phyloP scores from a whole-genome alignment of 2,113 vertebrate species.

The Felis chaus region DNA sequence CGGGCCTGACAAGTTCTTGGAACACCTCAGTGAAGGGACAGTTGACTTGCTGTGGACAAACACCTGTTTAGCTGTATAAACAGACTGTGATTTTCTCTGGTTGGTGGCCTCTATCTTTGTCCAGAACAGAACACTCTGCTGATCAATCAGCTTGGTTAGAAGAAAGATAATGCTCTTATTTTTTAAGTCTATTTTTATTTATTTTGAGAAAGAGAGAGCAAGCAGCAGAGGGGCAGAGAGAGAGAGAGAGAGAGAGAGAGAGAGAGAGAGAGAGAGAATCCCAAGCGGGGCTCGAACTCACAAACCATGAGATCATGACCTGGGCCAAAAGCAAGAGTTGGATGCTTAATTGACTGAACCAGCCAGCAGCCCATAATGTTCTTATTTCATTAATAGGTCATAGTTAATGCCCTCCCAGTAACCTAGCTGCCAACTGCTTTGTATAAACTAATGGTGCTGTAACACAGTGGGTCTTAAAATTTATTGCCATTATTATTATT shows the following conservation, averaged over 20 bases:
- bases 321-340: too few species aligned
- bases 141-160: not conserved
- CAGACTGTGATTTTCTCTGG: fast-evolving
- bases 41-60: not conserved
- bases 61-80: not conserved
- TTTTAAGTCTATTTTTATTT: too few species aligned
- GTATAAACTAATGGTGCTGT: not conserved
- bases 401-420: not conserved
- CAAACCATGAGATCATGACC: too few species aligned
- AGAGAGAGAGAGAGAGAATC: too few species aligned
- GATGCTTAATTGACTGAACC: too few species aligned
- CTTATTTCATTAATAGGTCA: not conserved
- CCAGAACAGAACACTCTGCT: not conserved
- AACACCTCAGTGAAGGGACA: not conserved
- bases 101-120: not conserved
- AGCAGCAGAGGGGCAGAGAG: too few species aligned
- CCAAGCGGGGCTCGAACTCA: too few species aligned
- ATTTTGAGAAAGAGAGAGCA: too few species aligned
- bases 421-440: not conserved
- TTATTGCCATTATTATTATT: not conserved
- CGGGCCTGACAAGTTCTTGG: not conserved
- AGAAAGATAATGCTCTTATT: not conserved
- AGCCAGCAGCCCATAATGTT: not conserved
- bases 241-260: too few species aligned
- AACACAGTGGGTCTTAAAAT: not conserved